A percentile compares a stretch with the other conserved stretches of the same genome.
These are phyloP conservation scores for Collichthys lucidus DNA, from an alignment of 2,113 vertebrate genomes.

Conservation along the genomic window DNA sequence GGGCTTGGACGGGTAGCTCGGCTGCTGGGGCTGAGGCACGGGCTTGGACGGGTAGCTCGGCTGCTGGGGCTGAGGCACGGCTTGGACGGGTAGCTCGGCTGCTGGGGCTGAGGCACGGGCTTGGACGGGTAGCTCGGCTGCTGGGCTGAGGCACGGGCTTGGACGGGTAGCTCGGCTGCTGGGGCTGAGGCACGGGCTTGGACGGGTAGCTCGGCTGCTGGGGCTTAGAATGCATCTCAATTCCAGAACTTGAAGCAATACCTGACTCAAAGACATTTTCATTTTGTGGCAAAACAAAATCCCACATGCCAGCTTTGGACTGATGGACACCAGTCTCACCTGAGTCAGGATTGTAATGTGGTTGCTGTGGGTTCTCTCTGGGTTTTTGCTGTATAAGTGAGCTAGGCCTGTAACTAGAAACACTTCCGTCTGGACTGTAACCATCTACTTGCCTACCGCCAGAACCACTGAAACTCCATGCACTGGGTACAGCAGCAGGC, in stretches of 20 bases:
- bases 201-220: not conserved
- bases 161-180: not conserved
- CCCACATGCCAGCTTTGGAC: not conserved
- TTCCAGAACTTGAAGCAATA: conserved; percentile 25
- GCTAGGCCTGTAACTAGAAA: conserved; percentile 3
- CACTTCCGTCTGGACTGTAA: conserved; percentile 29
- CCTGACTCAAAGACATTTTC: accelerated
- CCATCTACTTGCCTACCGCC: not conserved
- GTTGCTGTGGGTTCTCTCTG: not conserved
- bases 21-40: not conserved
- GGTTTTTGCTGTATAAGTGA: not conserved
- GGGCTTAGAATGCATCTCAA: not conserved
- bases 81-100: not conserved
- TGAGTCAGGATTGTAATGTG: accelerated
- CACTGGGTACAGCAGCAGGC: not conserved
- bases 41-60: not conserved
- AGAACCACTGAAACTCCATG: not conserved
- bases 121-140: not conserved
- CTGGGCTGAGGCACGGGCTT: not conserved
- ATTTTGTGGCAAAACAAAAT: not conserved
- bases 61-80: not conserved
- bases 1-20: no score
- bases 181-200: not conserved
- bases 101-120: not conserved
- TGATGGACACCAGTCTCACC: not conserved